Conservation (phyloP, 64 coral and sea anemone species). For the Stichodactyla mertensii region DNA sequence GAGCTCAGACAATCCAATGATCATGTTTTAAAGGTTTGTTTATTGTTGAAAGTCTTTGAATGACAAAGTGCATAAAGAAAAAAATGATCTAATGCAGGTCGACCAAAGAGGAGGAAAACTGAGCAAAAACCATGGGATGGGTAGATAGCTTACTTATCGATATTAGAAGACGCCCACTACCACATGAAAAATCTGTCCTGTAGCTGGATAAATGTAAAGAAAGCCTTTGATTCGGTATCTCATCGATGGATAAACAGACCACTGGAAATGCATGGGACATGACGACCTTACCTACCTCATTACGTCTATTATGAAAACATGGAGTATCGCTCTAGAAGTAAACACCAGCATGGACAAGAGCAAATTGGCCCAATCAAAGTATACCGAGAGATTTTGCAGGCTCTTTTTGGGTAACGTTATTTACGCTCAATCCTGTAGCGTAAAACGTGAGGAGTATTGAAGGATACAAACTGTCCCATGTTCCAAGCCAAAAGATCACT, state of each 20-base stretch:
- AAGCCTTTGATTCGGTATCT: not conserved
- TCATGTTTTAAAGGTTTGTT: too few species aligned
- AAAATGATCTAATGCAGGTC: too few species aligned
- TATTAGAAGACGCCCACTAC: too few species aligned
- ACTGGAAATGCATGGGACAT: conserved; percentile 26
- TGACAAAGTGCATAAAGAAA: too few species aligned
- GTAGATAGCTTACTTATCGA: too few species aligned
- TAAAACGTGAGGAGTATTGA: conserved; percentile 16
- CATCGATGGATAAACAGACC: not conserved
- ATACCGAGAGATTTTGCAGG: conserved; percentile 9
- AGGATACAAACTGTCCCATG: conserved; percentile 19
- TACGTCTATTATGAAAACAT: conserved; percentile 19
- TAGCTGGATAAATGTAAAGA: too few species aligned
- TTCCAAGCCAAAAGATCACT: not conserved
- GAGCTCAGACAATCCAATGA: too few species aligned
- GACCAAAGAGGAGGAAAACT: too few species aligned
- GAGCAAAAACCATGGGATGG: too few species aligned
- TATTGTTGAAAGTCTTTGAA: too few species aligned
- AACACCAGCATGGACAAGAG: conserved; percentile 13
- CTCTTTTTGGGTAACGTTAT: not conserved
- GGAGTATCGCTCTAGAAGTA: conserved; percentile 9
- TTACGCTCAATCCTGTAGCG: conserved; percentile 18
- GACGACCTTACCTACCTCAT: not conserved
- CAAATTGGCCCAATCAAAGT: conserved; percentile 31
- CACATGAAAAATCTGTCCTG: too few species aligned